Evolutionary conservation across 2,888 invertebrate genomes (phyloP), one percentile per base, ranked within the genome.

Genomic region (Amblyteles armatorius): DNA sequence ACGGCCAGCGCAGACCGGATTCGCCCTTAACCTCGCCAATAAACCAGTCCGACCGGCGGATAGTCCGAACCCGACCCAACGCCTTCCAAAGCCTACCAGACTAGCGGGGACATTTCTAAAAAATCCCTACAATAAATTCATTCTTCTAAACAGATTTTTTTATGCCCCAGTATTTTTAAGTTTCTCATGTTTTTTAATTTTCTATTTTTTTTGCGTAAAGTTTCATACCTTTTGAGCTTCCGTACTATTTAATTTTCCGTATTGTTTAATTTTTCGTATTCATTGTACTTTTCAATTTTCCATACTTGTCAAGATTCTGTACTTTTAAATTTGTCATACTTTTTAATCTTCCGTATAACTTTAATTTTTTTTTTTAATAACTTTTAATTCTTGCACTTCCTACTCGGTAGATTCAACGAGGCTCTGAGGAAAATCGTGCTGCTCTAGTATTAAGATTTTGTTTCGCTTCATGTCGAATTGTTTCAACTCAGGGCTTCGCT

Each of bases 21-120:
- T 33, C 67, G 67, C 65, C 77, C 77, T 77, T 77, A 77, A 77
- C 77, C 77, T 67, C 77, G 67, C 5, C 36, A 26, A 63, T 63
- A 67, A 77, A 77, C 65, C 77, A 36, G 77, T 77, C 67, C 40
- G 13, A 55, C 48, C 22, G 13, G 36, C 4, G 26, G n/a, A 22
- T 65, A 44, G 44, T 16, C 44, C 52, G 11, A n/a, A 50, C 36
- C 3, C 60, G 29, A 44, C 36, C 3, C n/a, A 50, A 22, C 19
- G 48, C 33, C 33, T 13, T 22, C 33, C 65, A 52, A 52, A 67
- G 65, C 65, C 22, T 63, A 26, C 19, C 13, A 13, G 36, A 13
- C 67, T 36, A 29, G 13, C 55, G 2, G 44, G 36, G 16, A 57
- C 57, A 72, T 13, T n/a, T 63, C 36, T 29, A 29, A 16, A n/a